A percentile compares a stretch with the other conserved stretches of the same genome.
Conservation (phyloP, 2,113 vertebrate genomes). For the Plectropomus leopardus region DNA sequence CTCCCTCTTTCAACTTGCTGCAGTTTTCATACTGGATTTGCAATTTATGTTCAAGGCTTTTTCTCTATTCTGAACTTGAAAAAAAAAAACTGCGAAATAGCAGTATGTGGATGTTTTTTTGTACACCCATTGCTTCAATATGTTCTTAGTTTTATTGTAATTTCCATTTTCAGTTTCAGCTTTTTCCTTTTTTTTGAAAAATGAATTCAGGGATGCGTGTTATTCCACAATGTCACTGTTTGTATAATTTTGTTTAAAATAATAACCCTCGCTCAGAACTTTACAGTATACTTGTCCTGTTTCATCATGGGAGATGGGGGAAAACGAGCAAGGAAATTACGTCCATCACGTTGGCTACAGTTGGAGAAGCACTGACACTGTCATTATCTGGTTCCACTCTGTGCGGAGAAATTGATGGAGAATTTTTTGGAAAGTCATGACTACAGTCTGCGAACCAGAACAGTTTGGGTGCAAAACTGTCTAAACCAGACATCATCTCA, state of each 20-base stretch:
- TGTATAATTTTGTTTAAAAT: conserved; percentile 8
- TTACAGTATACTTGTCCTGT: conserved; percentile 7
- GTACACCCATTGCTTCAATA: not conserved
- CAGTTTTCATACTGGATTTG: conserved; percentile 15
- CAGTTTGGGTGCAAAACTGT: conserved; percentile 4
- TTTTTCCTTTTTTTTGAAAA: no score
- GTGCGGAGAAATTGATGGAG: conserved; percentile 42
- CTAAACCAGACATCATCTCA: not conserved
- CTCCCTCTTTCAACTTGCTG: conserved; percentile 10
- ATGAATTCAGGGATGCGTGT: not conserved
- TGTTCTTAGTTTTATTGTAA: no score
- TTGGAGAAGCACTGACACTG: conserved; percentile 64
- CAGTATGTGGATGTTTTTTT: not conserved
- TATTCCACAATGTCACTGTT: not conserved
- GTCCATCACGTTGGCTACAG: conserved; percentile 66
- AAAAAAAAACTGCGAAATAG: not conserved
- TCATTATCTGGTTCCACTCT: conserved; percentile 50
- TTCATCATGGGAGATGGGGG: conserved; percentile 46
- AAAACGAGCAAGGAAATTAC: conserved; percentile 45
- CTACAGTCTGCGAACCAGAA: conserved; percentile 13
- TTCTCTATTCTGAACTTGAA: not conserved
- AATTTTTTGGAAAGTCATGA: conserved; percentile 32
- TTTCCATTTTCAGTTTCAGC: no score
- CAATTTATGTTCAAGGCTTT: conserved; percentile 1
- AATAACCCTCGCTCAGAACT: conserved; percentile 1